phyloP scores from a whole-genome alignment of 2,797 vertebrate species.

The Coendou prehensilis region DNA sequence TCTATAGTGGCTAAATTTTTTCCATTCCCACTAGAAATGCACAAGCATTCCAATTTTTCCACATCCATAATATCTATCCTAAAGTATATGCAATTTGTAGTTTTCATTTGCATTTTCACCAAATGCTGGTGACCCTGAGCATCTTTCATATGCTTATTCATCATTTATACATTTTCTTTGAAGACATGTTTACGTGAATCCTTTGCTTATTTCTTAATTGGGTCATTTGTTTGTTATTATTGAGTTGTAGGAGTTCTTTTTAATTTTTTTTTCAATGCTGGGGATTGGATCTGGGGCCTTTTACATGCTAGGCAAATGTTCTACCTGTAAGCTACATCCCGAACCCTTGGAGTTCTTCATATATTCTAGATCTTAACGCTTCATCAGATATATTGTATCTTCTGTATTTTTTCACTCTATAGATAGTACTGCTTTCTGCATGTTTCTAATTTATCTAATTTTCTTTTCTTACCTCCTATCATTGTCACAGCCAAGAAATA shows the following conservation, averaged over 20 bases:
- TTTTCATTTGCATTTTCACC: neutral
- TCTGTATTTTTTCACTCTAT: neutral
- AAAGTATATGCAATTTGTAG: neutral
- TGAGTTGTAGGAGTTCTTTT: neutral
- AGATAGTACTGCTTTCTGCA: neutral
- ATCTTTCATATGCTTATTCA: neutral
- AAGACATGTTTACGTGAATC: neutral
- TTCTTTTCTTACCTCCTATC: neutral
- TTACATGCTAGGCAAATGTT: neutral
- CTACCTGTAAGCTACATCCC: neutral
- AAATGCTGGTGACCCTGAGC: neutral
- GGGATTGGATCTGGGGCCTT: neutral
- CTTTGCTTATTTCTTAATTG: neutral
- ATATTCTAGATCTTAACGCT: neutral
- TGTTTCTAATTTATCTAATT: neutral
- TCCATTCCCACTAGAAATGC: neutral
- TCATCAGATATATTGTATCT: neutral
- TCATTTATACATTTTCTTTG: neutral
- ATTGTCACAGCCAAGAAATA: neutral
- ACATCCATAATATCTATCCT: neutral
- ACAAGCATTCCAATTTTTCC: neutral
- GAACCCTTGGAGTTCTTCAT: neutral
- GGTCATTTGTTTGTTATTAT: neutral
- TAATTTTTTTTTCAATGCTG: neutral
- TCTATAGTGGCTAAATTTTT: neutral